Conservation (phyloP, 1,140 invertebrate genomes). For the Lucilia sericata region DNA sequence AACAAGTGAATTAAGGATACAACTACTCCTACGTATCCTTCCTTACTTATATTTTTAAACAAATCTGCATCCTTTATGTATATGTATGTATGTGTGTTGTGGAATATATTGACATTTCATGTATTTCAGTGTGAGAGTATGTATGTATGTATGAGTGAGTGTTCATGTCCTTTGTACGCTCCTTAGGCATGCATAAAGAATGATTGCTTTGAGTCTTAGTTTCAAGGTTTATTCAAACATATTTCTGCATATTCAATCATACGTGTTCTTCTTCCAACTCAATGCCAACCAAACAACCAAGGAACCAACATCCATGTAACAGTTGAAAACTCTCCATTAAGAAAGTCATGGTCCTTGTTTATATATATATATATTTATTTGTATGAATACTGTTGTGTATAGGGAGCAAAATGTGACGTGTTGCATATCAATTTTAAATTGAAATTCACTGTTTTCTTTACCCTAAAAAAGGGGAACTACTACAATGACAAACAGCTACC, state of each 20-base stretch:
- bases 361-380: not conserved
- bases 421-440: slow-evolving; percentile 37
- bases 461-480: not conserved
- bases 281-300: not conserved
- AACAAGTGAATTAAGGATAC: not conserved
- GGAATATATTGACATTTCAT: slow-evolving; percentile 33
- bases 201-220: slow-evolving; percentile 20
- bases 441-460: slow-evolving; percentile 33
- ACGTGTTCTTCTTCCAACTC: not conserved
- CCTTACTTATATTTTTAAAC: too few species aligned
- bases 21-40: not conserved
- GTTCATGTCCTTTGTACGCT: not conserved
- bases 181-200: slow-evolving; percentile 9
- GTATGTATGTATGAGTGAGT: not conserved
- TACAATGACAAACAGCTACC: not conserved
- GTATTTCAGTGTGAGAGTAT: not conserved
- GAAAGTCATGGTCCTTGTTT: not conserved
- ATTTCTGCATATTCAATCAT: slow-evolving; percentile 3
- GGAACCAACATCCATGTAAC: not conserved
- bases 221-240: slow-evolving; percentile 9
- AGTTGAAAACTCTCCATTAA: not conserved
- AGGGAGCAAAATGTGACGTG: slow-evolving; percentile 24
- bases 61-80: not conserved
- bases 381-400: not conserved
- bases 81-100: not conserved